Evolutionary conservation across 2,113 vertebrate genomes (phyloP).

Genomic region (Recurvirostra avosetta): DNA sequence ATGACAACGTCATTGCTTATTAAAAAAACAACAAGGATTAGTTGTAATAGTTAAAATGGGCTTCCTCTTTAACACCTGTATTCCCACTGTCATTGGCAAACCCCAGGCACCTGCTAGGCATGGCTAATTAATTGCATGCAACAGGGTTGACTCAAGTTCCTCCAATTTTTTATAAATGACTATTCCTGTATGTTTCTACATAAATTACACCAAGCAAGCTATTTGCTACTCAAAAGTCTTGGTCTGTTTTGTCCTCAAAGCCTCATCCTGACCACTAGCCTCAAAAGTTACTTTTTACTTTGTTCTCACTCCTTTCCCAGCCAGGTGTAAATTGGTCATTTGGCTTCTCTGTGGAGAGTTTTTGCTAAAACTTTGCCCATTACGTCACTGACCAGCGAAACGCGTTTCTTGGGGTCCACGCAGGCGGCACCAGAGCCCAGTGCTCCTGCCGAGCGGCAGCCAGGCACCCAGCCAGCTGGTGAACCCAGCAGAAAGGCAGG

Average conservation of each 20-base stretch:
- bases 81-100: not conserved
- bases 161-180: not conserved
- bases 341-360: not conserved
- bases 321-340: rapidly evolving
- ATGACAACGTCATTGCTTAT: not conserved
- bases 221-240: not conserved
- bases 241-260: not conserved
- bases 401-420: rapidly evolving
- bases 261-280: not conserved
- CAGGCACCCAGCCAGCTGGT: no score
- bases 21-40: not conserved
- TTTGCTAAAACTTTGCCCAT: not conserved
- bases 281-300: not conserved
- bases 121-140: not conserved
- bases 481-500: not conserved
- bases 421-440: not conserved
- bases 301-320: not conserved
- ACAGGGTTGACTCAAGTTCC: not conserved
- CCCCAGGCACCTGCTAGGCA: not conserved
- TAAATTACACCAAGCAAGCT: not conserved
- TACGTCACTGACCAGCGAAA: not conserved
- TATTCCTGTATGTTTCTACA: not conserved
- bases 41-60: not conserved
- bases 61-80: not conserved
- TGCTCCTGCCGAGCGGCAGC: not conserved